Percentiles rank a stretch among this genome's conserved stretches.
These are phyloP conservation scores for Cerceris rybyensis DNA, from an alignment of 2,888 invertebrate species.

Conservation along the genomic window DNA sequence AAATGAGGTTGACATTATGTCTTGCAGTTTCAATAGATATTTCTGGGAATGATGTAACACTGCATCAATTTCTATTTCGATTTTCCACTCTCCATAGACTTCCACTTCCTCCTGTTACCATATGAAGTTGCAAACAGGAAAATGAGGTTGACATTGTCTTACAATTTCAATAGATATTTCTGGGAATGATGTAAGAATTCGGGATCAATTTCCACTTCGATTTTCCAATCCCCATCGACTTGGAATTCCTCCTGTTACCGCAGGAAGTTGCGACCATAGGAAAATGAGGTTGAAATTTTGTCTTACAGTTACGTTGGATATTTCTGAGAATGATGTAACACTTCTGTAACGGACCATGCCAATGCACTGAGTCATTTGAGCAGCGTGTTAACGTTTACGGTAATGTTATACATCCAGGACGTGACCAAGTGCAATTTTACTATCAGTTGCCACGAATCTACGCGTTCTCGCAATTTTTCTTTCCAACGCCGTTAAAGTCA, in stretches of 20 bases:
- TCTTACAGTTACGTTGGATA: constrained; percentile 13
- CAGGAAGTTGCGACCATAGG: neutral
- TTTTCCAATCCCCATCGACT: too few relatives aligned
- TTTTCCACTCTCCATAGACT: too few relatives aligned
- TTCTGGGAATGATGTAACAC: too few relatives aligned
- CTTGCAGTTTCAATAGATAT: too few relatives aligned
- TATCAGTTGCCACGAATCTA: constrained; percentile 33
- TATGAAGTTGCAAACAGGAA: too few relatives aligned
- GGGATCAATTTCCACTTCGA: too few relatives aligned
- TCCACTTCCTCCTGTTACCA: too few relatives aligned
- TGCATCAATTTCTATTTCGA: too few relatives aligned
- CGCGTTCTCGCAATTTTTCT: constrained; percentile 8
- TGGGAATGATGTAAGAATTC: too few relatives aligned
- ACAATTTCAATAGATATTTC: too few relatives aligned
- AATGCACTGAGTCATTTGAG: constrained; percentile 42
- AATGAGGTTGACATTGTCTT: too few relatives aligned
- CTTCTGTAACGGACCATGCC: constrained; percentile 29
- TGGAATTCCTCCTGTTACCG: neutral
- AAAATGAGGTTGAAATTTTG: constrained; percentile 8
- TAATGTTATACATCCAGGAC: constrained; percentile 32
- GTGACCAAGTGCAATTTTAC: constrained; percentile 35
- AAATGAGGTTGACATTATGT: too few relatives aligned
- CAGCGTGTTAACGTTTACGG: constrained; percentile 21
- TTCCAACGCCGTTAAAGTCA: neutral
- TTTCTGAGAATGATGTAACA: constrained; percentile 46